These are phyloP conservation scores for Lepidurus couesii DNA, from an alignment of 1,140 invertebrate species.

Conservation along the genomic window DNA sequence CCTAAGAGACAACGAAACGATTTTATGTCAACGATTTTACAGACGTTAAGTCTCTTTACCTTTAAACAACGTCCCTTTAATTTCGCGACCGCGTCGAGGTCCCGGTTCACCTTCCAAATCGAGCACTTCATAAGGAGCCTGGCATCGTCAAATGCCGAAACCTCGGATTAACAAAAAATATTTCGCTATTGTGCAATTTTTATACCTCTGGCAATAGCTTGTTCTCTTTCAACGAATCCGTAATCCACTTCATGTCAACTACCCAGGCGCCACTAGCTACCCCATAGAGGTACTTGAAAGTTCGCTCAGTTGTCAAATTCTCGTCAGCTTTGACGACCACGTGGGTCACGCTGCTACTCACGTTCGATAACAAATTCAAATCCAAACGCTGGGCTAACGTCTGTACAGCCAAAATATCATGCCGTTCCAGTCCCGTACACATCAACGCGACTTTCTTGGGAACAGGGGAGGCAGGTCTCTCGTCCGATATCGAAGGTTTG, in stretches of 20 bases:
- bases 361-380: not conserved
- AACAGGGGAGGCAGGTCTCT: not conserved
- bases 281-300: not conserved
- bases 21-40: no score
- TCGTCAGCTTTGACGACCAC: conserved; percentile 9
- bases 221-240: not conserved
- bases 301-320: not conserved
- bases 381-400: not conserved
- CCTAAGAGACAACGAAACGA: no score
- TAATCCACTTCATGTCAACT: conserved; percentile 12
- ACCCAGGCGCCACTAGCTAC: not conserved
- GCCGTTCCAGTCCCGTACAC: not conserved
- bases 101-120: not conserved
- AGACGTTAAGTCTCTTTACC: not conserved
- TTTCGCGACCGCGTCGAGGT: not conserved
- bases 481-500: not conserved
- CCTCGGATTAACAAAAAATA: no score
- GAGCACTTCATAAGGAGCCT: not conserved
- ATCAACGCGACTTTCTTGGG: not conserved
- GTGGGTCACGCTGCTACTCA: not conserved
- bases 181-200: no score
- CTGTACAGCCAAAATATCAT: not conserved
- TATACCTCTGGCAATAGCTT: conserved; percentile 8
- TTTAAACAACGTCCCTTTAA: not conserved
- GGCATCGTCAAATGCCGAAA: not conserved